Evolutionary conservation across 2,888 invertebrate genomes (phyloP).

Genomic region (Chouioia cunea): DNA sequence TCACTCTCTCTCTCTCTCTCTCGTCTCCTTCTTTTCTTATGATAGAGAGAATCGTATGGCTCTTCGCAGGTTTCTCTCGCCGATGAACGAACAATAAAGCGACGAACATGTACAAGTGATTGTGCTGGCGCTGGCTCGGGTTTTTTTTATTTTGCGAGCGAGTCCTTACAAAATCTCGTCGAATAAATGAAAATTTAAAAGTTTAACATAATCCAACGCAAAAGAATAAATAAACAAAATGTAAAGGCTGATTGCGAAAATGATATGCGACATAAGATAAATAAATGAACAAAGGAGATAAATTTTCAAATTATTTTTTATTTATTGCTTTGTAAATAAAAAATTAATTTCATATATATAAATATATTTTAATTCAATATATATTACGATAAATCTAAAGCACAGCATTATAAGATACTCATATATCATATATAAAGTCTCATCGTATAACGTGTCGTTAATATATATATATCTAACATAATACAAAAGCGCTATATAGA

Average conservation of each 20-base stretch:
- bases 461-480: slow-evolving; percentile 37
- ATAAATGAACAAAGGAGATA: slow-evolving; percentile 44
- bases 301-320: slow-evolving; percentile 52
- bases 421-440: slow-evolving; percentile 47
- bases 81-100: too few species aligned
- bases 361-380: slow-evolving; percentile 49
- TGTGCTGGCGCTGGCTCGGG: too few species aligned
- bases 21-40: too few species aligned
- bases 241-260: slow-evolving; percentile 9
- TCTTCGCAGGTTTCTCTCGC: too few species aligned
- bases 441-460: slow-evolving; percentile 44
- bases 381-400: slow-evolving; percentile 52
- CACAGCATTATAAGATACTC: slow-evolving; percentile 48
- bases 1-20: too few species aligned
- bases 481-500: slow-evolving; percentile 45
- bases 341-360: slow-evolving; percentile 51
- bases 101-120: too few species aligned
- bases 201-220: not conserved
- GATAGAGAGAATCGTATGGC: too few species aligned
- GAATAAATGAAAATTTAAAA: not conserved
- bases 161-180: too few species aligned
- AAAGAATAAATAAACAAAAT: slow-evolving; percentile 12
- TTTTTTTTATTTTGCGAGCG: too few species aligned
- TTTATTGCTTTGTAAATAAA: slow-evolving; percentile 53
- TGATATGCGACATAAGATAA: slow-evolving; percentile 23